These are phyloP conservation scores for Lota lota DNA, from an alignment of 2,113 vertebrate genomes.

Conservation along the genomic window DNA sequence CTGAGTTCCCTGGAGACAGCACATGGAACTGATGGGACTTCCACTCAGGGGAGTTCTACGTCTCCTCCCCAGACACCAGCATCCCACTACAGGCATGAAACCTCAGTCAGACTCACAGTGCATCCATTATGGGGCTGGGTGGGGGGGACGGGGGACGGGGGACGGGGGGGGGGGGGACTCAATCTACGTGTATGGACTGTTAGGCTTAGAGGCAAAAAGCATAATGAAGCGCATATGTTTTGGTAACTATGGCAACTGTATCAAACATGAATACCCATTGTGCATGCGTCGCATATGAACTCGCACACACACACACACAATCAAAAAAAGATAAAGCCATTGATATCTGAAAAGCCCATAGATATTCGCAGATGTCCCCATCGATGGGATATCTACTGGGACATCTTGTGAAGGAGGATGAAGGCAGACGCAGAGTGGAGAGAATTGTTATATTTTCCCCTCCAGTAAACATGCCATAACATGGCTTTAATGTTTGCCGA, in stretches of 20 bases:
- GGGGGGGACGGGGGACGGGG: too few species aligned
- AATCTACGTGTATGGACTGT: not conserved
- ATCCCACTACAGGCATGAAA: constrained; percentile 18
- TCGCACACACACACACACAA: constrained; percentile 7
- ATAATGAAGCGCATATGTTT: too few species aligned
- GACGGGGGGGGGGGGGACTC: not conserved
- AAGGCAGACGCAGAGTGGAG: too few species aligned
- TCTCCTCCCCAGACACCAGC: constrained; percentile 23
- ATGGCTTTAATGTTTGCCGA: too few species aligned
- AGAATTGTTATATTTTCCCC: too few species aligned
- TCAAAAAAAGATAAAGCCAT: not conserved
- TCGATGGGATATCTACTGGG: too few species aligned
- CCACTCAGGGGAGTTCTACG: constrained; percentile 30
- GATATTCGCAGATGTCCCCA: too few species aligned
- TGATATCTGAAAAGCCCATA: too few species aligned
- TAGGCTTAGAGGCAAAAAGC: too few species aligned
- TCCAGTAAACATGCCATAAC: too few species aligned
- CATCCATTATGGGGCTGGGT: too few species aligned
- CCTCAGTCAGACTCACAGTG: constrained; percentile 42
- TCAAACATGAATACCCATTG: constrained; percentile 9
- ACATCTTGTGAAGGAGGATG: too few species aligned
- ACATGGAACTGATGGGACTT: constrained; percentile 8
- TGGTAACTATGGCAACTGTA: not conserved
- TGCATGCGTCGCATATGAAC: not conserved
- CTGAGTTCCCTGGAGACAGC: not conserved